Base-by-base conservation (phyloP, 2,113 vertebrate genomes). In the Corvus hawaiiensis region DNA sequence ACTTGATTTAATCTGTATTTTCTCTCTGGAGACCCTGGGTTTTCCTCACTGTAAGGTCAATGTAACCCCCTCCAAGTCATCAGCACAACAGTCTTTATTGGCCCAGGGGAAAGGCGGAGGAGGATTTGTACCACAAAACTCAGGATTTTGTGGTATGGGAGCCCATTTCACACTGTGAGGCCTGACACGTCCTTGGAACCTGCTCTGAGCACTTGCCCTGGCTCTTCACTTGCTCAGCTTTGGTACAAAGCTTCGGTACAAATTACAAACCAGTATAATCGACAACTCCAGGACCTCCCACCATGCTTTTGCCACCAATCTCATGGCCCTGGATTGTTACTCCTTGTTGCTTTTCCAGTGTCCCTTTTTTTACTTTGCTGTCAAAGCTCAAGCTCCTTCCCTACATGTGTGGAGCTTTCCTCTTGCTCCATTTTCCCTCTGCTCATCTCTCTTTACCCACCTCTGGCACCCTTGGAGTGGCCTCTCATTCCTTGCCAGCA, bases 291-390 rank as follows among this genome's bases (percentile, higher is more conserved):
- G 33, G 24, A 22, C 17, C 11, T 52, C 24, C 10, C 15, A 10
- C 15, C 46, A 13, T 14, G 28, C 13, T 64, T 59, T 27, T 7
- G 9, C 41, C 62, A 61, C 23, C 46, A 41, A 4, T 14, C 28
- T 81, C 46, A 16, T 3, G 32, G 43, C 37, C 46, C 66, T 55
- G 67, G 9, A 13, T 62, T 54, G 15, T 66, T 35, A 63, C 33
- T 64, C 33, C 28, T 55, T 14, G 0, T 14, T 75, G 32, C 10
- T 63, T 24, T 10, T 16, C 10, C n/a, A 55, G 1, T 3, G 9
- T n/a, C 22, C 39, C 21, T 68, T 75, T 86, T 44, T 10, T 37
- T 14, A 72, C 16, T 54, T 35, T 61, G 11, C n/a, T 88, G 82
- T 75, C 66, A 44, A n/a, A 91, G 48, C 17, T 35, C 30, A 54